Conservation (phyloP, 2,888 invertebrate species). For the Malthinus seriepunctatus region DNA sequence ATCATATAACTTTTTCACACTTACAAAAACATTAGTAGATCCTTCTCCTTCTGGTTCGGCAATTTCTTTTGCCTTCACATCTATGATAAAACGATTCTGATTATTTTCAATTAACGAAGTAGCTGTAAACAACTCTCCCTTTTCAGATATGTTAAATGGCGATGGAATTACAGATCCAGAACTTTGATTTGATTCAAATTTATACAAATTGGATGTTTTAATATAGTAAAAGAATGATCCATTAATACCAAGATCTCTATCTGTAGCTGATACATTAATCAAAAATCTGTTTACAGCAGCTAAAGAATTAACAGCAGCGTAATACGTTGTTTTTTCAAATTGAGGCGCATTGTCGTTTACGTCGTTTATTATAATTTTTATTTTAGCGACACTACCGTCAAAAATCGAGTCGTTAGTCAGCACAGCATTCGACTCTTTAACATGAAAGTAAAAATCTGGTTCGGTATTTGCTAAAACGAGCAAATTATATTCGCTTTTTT, state of each 20-base stretch:
- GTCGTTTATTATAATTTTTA: constrained; percentile 74
- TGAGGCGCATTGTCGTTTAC: constrained; percentile 84
- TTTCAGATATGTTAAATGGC: constrained; percentile 78
- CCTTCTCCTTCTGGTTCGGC: constrained; percentile 79
- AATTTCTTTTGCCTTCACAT: constrained; percentile 80
- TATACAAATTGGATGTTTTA: constrained; percentile 78
- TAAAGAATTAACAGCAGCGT: constrained; percentile 73
- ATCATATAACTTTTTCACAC: constrained; percentile 51
- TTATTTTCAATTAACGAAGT: constrained; percentile 87
- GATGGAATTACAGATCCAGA: constrained; percentile 88
- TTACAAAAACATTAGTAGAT: constrained; percentile 76
- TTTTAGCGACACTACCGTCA: constrained; percentile 73
- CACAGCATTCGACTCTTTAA: constrained; percentile 55
- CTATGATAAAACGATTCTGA: constrained; percentile 83
- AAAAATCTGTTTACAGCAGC: constrained; percentile 77
- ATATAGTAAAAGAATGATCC: constrained; percentile 83
- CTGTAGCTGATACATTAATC: constrained; percentile 75
- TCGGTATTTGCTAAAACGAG: constrained; percentile 84
- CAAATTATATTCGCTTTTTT: constrained; percentile 72
- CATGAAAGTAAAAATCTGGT: constrained; percentile 68
- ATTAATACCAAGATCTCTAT: constrained; percentile 82
- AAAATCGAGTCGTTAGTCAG: constrained; percentile 50
- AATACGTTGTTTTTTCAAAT: constrained; percentile 46
- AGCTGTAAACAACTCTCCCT: constrained; percentile 74
- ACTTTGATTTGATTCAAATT: constrained; percentile 73